These are phyloP conservation scores for Emberiza fucata DNA, from an alignment of 2,113 vertebrate species.

Conservation along the genomic window DNA sequence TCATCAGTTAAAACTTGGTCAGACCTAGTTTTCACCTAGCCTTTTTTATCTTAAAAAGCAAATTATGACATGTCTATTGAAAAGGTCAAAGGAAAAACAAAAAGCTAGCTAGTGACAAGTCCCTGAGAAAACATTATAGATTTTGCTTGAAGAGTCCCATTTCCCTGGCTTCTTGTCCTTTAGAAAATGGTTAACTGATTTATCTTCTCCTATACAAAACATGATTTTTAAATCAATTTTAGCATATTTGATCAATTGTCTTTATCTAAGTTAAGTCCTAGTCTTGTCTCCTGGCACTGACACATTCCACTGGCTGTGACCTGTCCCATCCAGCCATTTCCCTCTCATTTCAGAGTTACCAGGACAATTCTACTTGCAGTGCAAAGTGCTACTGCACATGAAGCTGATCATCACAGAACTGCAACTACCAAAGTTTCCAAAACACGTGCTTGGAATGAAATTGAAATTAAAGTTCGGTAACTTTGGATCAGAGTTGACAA, in stretches of 20 bases:
- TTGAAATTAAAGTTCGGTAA: not conserved
- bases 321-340: not conserved
- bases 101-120: not conserved
- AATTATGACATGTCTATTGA: not conserved
- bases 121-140: not conserved
- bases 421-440: not conserved
- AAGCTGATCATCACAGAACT: not conserved
- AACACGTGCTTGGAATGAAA: not conserved
- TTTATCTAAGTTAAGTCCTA: not conserved
- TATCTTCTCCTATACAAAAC: no score
- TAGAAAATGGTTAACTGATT: not conserved
- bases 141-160: not conserved
- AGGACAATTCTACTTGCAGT: not conserved
- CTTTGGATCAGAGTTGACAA: not conserved
- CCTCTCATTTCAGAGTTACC: not conserved
- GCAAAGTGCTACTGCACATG: not conserved
- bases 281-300: not conserved
- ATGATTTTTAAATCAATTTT: not conserved
- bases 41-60: not conserved
- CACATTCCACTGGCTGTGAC: not conserved
- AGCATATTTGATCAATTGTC: not conserved
- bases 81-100: not conserved
- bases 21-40: not conserved
- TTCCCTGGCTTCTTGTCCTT: not conserved
- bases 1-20: not conserved